Evolutionary conservation across 2,797 vertebrate species (phyloP), one percentile per base, ranked within the genome.

Genomic region (Podargus strigoides): DNA sequence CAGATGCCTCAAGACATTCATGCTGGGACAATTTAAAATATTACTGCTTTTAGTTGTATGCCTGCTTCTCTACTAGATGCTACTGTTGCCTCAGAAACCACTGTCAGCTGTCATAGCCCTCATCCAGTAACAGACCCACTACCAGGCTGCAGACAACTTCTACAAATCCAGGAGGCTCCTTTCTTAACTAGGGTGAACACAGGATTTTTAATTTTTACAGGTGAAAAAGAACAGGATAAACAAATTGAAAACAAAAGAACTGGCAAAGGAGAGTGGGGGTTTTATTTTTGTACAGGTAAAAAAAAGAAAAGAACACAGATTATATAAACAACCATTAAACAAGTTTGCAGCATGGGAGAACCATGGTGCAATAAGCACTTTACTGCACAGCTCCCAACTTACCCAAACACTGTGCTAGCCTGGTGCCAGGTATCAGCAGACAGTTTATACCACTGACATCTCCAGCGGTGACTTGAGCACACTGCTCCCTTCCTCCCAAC

Each of bases 161-260:
- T 56, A 79, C 63, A 91, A 53, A 85, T 27, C 39, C 68, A 73
- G 13, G 27, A 83, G 15, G n/a, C 12, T 81, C 19, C 32, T 49
- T 64, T 64, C 23, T 68, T 58, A 52, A 52, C 64, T 11, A 64
- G 21, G 8, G 44, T 26, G 8, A 73, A 58, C 15, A 11, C 1
- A 2, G 7, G 19, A 3, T 27, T 53, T 70, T 73, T 47, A 19
- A 3, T 69, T 70, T 85, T 75, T 64, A 64, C 18, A 72, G 12
- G 10, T 56, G 62, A 90, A 60, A 86, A 86, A 78, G 8, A 77
- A 52, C 36, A 77, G 18, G 24, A 70, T 44, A 78, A 95, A 70
- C 24, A 78, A 94, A 70, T 3, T 8, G 26, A 72, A 75, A 87
- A 32, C 9, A 36, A 26, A 83, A 76, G 9, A 73, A 68, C 5